Percentiles rank a stretch among this genome's conserved stretches.
Evolutionary conservation across 2,888 invertebrate species (phyloP).

Genomic region (Rhamphomyia laevipes): DNA sequence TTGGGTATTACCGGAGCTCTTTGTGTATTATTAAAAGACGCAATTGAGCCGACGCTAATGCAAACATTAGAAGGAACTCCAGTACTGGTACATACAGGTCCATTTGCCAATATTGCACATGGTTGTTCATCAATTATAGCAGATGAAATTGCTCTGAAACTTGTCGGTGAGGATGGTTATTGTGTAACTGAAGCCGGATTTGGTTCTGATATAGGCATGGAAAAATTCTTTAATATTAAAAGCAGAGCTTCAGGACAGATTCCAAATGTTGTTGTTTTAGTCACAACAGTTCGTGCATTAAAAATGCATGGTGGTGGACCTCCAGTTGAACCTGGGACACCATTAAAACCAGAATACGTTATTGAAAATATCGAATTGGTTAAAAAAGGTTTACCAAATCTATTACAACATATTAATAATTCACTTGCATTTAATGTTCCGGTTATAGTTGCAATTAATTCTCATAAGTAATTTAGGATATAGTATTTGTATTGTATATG

Average conservation of each 20-base stretch:
- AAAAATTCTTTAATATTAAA: conserved; percentile 96
- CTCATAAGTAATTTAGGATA: conserved; percentile 54
- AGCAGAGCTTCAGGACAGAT: conserved; percentile 75
- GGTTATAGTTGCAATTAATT: conserved; percentile 88
- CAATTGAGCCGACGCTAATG: conserved; percentile 92
- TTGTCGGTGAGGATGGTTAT: conserved; percentile 82
- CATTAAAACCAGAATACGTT: conserved; percentile 71
- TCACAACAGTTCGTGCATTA: conserved; percentile 84
- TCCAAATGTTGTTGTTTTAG: conserved; percentile 85
- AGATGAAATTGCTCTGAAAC: conserved; percentile 83
- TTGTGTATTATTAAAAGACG: conserved; percentile 83
- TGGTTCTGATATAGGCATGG: conserved; percentile 97
- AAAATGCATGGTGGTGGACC: conserved; percentile 99
- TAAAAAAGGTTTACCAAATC: conserved; percentile 75
- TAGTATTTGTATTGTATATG: neutral
- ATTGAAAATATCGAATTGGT: conserved; percentile 81
- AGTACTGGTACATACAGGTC: conserved; percentile 93
- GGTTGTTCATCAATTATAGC: conserved; percentile 95
- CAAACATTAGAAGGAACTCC: conserved; percentile 94
- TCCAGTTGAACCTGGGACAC: conserved; percentile 70
- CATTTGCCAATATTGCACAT: conserved; percentile 98
- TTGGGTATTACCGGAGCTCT: conserved; percentile 92
- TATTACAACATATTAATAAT: conserved; percentile 89
- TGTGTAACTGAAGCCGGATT: conserved; percentile 98
- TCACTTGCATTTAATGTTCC: conserved; percentile 81